These are phyloP conservation scores for Andrena fulva DNA, from an alignment of 2,888 invertebrate genomes.

Conservation along the genomic window DNA sequence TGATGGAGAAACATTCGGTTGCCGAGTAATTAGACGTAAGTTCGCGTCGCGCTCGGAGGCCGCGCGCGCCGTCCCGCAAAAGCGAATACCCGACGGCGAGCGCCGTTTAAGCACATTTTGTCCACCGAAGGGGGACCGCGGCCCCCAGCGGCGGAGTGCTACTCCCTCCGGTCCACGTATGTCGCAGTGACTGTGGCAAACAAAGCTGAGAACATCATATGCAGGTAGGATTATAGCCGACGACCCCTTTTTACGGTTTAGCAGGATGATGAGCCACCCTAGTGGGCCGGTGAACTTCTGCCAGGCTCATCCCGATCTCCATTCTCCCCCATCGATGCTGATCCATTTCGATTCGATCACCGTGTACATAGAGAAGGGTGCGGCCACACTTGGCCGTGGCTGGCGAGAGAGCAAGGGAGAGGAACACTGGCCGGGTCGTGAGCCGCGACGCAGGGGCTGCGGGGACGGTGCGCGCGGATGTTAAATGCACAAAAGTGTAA, in stretches of 20 bases:
- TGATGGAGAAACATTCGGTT: too few species aligned
- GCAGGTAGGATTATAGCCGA: slow-evolving; percentile 84
- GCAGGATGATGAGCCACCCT: slow-evolving; percentile 75
- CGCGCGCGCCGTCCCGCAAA: background rate
- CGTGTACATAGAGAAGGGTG: slow-evolving; percentile 24
- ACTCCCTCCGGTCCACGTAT: slow-evolving; percentile 66
- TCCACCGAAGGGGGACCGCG: slow-evolving; percentile 39
- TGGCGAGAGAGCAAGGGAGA: slow-evolving; percentile 27
- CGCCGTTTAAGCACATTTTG: slow-evolving; percentile 75
- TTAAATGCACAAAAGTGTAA: slow-evolving; percentile 84
- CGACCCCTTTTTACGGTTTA: slow-evolving; percentile 80
- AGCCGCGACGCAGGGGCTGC: slow-evolving; percentile 5
- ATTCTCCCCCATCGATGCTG: slow-evolving; percentile 21
- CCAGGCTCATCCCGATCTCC: slow-evolving; percentile 69
- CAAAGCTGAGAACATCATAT: slow-evolving; percentile 83
- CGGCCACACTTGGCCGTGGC: slow-evolving; percentile 25
- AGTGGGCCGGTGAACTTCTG: slow-evolving; percentile 74
- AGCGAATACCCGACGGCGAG: slow-evolving; percentile 21
- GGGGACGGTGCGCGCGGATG: slow-evolving; percentile 76
- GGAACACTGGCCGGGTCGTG: slow-evolving; percentile 20
- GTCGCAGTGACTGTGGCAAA: slow-evolving; percentile 76
- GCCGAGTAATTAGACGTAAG: too few species aligned
- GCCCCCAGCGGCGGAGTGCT: background rate
- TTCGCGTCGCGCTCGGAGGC: too few species aligned
- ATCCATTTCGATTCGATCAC: slow-evolving; percentile 48